Base-by-base conservation (phyloP, 1,140 invertebrate species). In the Saccostrea echinata region DNA sequence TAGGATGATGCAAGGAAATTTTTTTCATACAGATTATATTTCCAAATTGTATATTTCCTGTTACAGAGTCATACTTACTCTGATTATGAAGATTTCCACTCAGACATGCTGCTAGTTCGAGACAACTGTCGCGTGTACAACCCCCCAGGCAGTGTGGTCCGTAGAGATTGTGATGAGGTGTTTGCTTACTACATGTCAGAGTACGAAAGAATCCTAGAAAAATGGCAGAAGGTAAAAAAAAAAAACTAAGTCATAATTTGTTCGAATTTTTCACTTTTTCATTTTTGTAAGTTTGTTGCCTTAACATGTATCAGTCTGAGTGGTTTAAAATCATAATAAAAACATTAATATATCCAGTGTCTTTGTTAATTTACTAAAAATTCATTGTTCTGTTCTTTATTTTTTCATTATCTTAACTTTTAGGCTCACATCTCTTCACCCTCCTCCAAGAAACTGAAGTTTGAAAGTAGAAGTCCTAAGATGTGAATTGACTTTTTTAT, bases 41-140 rank as follows among this genome's bases (percentile, higher is more conserved):
- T 3, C 16, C 12, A 61, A n/a, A 61, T 61, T 61, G 2, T n/a
- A 61, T 61, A 21, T 18, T 61, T 21, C 18, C 2, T n/a, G 4
- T 61, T 61, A 33, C 88, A 95, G 94, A 86, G 61, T 84, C 90
- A 89, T 8, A 86, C 85, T 57, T 95, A 95, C 84, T 18, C 53
- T 21, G 90, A 92, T 30, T 92, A 94, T 91, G 92, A 93, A n/a
- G 94, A 94, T 33, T 95, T 95, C 76, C 93, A 95, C 86, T 71
- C 86, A 0, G 94, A 95, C 89, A 95, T 95, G 94, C 85, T 93
- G 71, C 92, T 95, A 18, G 92, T 95, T 13, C 89, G 92, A 33
- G 91, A 92, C 57, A 95, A 95, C 88, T 95, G 94, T 91, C 90
- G 92, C 68, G 81, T 92, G n/a, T 95, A 95, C 89, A 95, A 95